A percentile compares a stretch with the other conserved stretches of the same genome.
Evolutionary conservation across 2,797 vertebrate genomes (phyloP).

Genomic region (Scleropages formosus): DNA sequence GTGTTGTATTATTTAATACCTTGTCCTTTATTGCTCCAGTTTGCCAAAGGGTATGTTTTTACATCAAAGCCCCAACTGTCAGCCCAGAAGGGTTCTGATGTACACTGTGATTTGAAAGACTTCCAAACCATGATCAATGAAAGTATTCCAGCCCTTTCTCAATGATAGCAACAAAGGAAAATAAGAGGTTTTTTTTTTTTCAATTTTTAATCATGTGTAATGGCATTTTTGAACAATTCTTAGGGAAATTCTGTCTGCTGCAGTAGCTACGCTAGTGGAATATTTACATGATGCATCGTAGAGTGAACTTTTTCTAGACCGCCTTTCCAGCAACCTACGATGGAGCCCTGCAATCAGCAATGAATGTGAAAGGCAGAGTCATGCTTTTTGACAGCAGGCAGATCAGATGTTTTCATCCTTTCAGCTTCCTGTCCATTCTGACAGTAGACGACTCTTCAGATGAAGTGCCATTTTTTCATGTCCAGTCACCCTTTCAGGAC

Average conservation of each 20-base stretch:
- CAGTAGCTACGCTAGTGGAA: neutral
- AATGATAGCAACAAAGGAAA: constrained; percentile 50
- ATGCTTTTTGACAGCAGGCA: neutral
- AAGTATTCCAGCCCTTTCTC: constrained; percentile 52
- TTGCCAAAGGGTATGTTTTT: constrained; percentile 67
- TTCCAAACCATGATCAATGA: constrained; percentile 65
- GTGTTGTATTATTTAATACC: constrained; percentile 56
- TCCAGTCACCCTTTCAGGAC: too few species aligned
- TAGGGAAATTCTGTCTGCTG: neutral
- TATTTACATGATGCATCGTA: constrained; percentile 8
- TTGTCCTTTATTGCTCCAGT: constrained; percentile 47
- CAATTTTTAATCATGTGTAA: constrained; percentile 18
- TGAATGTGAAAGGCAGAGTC: neutral
- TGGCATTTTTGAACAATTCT: constrained; percentile 9
- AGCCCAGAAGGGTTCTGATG: constrained; percentile 60
- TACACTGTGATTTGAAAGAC: constrained; percentile 57
- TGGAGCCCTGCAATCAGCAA: neutral
- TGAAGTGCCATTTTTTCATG: too few species aligned
- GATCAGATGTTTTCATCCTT: too few species aligned
- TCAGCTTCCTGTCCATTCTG: too few species aligned
- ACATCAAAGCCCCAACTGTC: constrained; percentile 69
- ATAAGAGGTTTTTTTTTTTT: too few species aligned
- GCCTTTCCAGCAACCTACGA: neutral
- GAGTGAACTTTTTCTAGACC: neutral
- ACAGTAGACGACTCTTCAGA: too few species aligned